Percentiles rank a stretch among this genome's conserved stretches.
These are phyloP conservation scores for Spea hammondii DNA, from an alignment of 2,797 vertebrate species.

Conservation along the genomic window DNA sequence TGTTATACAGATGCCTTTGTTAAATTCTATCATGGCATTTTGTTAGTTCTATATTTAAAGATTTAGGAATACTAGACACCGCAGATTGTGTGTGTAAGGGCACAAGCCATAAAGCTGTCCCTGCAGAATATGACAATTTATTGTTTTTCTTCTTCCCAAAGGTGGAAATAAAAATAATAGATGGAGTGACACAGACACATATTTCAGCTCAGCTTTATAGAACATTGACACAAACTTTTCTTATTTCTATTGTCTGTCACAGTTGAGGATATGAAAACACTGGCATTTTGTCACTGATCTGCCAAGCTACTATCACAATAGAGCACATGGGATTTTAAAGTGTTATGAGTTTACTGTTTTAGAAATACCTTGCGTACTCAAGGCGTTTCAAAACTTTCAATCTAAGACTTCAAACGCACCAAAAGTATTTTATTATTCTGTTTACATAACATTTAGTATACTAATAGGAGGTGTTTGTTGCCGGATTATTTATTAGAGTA, in stretches of 20 bases:
- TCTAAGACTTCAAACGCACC: background rate
- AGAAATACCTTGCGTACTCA: background rate
- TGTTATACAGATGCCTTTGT: no score
- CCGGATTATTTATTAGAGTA: no score
- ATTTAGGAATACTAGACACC: background rate
- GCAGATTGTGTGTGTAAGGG: background rate
- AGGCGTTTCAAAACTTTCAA: background rate
- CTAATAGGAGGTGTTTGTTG: no score
- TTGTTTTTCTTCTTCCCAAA: background rate
- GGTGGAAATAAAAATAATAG: background rate
- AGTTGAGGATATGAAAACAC: background rate
- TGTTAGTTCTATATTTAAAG: no score
- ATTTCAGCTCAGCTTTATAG: background rate
- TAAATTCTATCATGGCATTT: no score
- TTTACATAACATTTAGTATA: no score
- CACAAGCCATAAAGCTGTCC: background rate
- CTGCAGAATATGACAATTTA: background rate
- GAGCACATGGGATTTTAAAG: background rate
- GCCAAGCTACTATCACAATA: background rate
- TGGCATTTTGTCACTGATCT: background rate
- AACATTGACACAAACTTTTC: background rate
- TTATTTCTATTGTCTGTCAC: background rate
- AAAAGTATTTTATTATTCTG: background rate
- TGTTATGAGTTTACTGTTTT: background rate
- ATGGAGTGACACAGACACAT: background rate